Evolutionary conservation across 2,113 vertebrate species (phyloP).

Genomic region (Coptodon rendalli): DNA sequence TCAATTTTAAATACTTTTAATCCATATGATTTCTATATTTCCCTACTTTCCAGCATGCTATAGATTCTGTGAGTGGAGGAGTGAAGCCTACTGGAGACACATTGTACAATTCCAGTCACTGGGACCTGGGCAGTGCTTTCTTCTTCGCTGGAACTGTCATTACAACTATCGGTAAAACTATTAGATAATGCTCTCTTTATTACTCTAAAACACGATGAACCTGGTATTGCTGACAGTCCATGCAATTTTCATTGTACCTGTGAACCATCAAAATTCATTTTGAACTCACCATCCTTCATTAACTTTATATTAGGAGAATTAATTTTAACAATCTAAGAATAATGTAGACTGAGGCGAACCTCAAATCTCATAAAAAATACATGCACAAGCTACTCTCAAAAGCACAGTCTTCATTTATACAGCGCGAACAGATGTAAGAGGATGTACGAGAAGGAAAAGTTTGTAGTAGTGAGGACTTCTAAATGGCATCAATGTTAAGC

Average conservation of each 20-base stretch:
- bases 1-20: background rate
- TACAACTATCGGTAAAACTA: slow-evolving; percentile 88
- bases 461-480: background rate
- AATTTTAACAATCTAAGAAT: background rate
- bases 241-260: background rate
- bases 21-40: background rate
- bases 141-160: slow-evolving; percentile 99
- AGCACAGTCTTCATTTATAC: background rate
- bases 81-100: slow-evolving; percentile 90
- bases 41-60: slow-evolving; percentile 77
- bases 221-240: background rate
- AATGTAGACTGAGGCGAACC: background rate
- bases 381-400: background rate
- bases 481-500: background rate
- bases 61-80: slow-evolving; percentile 87
- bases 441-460: background rate
- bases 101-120: slow-evolving; percentile 87
- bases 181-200: background rate
- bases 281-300: background rate
- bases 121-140: slow-evolving; percentile 96
- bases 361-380: background rate
- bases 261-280: background rate
- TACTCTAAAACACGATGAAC: background rate
- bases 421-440: background rate
- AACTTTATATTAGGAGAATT: background rate